Percentiles rank a stretch among this genome's conserved stretches.
Conservation (phyloP, 2,888 invertebrate genomes). For the Agrotis ipsilon region DNA sequence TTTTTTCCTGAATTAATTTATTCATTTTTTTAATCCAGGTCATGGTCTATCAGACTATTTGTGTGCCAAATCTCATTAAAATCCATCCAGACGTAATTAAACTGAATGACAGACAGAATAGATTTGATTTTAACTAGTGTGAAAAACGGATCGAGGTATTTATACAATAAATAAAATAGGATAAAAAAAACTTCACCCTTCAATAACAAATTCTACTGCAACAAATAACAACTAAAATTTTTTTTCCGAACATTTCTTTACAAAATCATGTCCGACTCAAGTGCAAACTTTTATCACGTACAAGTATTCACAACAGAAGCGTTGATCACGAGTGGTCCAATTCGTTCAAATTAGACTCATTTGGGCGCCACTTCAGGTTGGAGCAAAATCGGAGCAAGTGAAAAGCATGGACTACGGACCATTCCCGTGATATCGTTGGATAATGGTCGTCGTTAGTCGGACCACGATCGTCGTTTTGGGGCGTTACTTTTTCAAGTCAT, state of each 20-base stretch:
- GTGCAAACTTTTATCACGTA: slow-evolving; percentile 52
- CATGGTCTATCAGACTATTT: background rate
- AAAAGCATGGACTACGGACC: slow-evolving; percentile 73
- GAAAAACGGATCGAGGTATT: too few species aligned
- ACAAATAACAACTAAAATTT: slow-evolving; percentile 21
- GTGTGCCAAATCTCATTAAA: background rate
- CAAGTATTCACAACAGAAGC: slow-evolving; percentile 60
- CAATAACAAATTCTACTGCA: slow-evolving; percentile 5
- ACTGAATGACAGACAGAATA: background rate
- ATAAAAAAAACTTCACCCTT: slow-evolving; percentile 3
- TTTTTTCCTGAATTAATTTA: too few species aligned
- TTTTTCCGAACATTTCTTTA: slow-evolving; percentile 42
- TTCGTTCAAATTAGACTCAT: slow-evolving; percentile 79
- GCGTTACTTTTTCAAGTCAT: slow-evolving; percentile 91
- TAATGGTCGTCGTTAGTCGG: slow-evolving; percentile 89
- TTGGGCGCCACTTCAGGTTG: slow-evolving; percentile 69
- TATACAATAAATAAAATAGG: background rate
- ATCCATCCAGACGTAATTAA: background rate
- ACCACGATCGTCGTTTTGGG: slow-evolving; percentile 83
- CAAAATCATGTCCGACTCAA: slow-evolving; percentile 37
- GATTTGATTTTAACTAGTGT: background rate
- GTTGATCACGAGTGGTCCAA: slow-evolving; percentile 69
- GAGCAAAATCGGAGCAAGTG: slow-evolving; percentile 73
- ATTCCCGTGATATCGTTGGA: slow-evolving; percentile 78
- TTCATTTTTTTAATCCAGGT: background rate